These are phyloP conservation scores for Agonopterix subpropinquella DNA, from an alignment of 2,888 invertebrate species.

Conservation along the genomic window DNA sequence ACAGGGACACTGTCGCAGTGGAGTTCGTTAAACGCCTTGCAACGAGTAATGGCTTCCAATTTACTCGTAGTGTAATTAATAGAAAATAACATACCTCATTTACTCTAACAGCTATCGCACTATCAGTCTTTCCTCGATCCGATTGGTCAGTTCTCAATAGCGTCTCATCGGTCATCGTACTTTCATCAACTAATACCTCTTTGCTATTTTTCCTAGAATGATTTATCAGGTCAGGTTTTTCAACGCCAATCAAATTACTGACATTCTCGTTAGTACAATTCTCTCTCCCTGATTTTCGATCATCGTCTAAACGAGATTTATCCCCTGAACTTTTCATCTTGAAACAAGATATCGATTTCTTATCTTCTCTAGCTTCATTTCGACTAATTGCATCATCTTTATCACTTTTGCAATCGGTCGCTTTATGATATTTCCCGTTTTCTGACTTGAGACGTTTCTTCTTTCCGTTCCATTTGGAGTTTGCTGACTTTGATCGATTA, in stretches of 20 bases:
- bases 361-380: conserved; percentile 53
- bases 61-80: too few species aligned
- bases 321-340: conserved; percentile 64
- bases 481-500: conserved; percentile 48
- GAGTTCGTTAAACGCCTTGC: too few species aligned
- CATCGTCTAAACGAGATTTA: conserved; percentile 56
- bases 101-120: conserved; percentile 43
- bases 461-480: conserved; percentile 63
- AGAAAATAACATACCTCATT: conserved; percentile 40
- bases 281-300: conserved; percentile 52
- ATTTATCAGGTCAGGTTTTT: conserved; percentile 59
- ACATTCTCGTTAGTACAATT: conserved; percentile 64
- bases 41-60: too few species aligned
- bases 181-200: conserved; percentile 50
- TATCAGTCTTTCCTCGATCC: conserved; percentile 53
- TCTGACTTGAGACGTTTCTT: conserved; percentile 62
- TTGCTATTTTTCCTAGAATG: conserved; percentile 51
- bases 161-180: conserved; percentile 47
- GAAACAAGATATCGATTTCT: conserved; percentile 66
- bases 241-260: conserved; percentile 51
- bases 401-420: conserved; percentile 33
- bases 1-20: too few species aligned
- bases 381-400: conserved; percentile 53
- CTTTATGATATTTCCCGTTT: conserved; percentile 31
- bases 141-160: conserved; percentile 42